Base-by-base conservation (phyloP, 2,888 invertebrate genomes). In the Melieria crassipennis region DNA sequence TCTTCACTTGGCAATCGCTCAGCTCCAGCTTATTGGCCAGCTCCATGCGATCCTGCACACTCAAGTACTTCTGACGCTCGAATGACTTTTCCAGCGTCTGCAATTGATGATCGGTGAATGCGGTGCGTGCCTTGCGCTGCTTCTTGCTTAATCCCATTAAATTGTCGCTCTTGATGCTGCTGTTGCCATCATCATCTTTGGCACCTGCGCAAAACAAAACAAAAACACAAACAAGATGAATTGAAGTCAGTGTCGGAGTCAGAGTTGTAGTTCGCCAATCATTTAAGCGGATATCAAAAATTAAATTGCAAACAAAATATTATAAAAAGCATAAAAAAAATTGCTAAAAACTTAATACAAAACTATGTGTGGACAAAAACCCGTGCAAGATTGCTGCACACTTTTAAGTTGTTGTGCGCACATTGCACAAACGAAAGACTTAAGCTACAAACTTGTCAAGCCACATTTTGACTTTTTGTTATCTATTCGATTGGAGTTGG, bases 1-100 rank as follows among this genome's bases (percentile, higher is more conserved):
- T 99, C 89, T 99, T 99, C 86, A 99, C 99, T 90, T 99, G 99
- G 69, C 99, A 99, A 88, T 99, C 99, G 58, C 97, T 97, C 76
- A 99, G 91, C 83, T 96, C 95, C 81, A 99, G 89, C 88, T 96
- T 96, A 73, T 96, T 95, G 4, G 99, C 99, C 82, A 99, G 88
- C 88, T 99, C 99, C 97, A 99, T 97, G 80, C 99, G 91, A 87
- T 99, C 98, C 87, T 98, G 98, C 45, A 97, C 97, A 85, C 95
- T 96, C 77, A 97, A 91, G 89, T 97, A 98, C 88, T 98, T 98
- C 88, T 98, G 98, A 77, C 96, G 89, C 88, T 98, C 98, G 88
- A 99, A 99, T 81, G 95, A 96, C 87, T 97, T 97, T 89, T 99
- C 98, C 84, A 99, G 88, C 45, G 97, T 97, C 86, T 96, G 96